Evolutionary conservation across 30 jellyfish, hydroid and myxozoan genomes (phyloP).

Genomic region (Calvadosia cruxmelitensis): DNA sequence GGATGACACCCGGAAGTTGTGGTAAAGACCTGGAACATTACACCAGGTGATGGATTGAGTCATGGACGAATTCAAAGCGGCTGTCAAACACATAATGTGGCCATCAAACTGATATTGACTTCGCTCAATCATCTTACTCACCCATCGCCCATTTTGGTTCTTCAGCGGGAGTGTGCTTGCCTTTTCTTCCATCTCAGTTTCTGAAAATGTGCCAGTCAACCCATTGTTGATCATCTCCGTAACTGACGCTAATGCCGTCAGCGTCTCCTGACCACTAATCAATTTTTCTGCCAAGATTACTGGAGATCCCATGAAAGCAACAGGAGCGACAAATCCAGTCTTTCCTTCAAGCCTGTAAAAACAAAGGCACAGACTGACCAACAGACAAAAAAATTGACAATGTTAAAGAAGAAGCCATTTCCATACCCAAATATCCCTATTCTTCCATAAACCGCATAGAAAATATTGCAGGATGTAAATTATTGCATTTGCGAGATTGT

Average conservation of each 20-base stretch:
- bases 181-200: not conserved
- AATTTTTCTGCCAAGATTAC: slow-evolving; percentile 24
- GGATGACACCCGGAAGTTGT: too few relatives aligned
- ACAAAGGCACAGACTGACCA: too few relatives aligned
- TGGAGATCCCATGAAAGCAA: slow-evolving; percentile 69
- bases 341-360: slow-evolving; percentile 10
- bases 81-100: too few relatives aligned
- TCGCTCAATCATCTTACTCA: not conserved
- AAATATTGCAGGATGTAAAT: too few relatives aligned
- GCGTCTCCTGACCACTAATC: slow-evolving; percentile 19
- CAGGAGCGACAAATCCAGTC: slow-evolving; percentile 3
- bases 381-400: too few relatives aligned
- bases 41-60: too few relatives aligned
- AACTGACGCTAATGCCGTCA: slow-evolving; percentile 3
- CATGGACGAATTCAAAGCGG: too few relatives aligned
- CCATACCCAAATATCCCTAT: too few relatives aligned
- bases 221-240: slow-evolving; percentile 1
- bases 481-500: too few relatives aligned
- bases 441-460: too few relatives aligned
- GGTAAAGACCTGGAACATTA: too few relatives aligned
- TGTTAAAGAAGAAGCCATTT: too few relatives aligned
- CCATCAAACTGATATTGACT: not conserved
- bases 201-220: not conserved
- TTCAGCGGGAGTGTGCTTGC: not conserved
- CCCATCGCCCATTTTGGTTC: not conserved